Conservation (phyloP, 1,140 invertebrate species). For the Nomia melanderi region DNA sequence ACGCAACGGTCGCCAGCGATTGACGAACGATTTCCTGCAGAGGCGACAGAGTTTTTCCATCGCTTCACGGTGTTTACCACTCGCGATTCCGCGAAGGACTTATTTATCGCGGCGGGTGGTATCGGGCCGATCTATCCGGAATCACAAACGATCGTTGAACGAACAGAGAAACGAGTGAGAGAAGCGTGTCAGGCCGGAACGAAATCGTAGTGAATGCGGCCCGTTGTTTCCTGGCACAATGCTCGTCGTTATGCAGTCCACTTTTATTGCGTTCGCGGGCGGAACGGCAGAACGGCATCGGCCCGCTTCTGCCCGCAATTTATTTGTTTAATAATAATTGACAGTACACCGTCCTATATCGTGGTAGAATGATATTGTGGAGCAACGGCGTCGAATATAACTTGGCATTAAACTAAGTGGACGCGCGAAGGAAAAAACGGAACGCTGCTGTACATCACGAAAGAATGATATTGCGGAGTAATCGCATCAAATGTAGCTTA, state of each 20-base stretch:
- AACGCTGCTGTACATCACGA: no score
- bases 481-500: no score
- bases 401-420: no score
- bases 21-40: background rate
- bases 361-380: no score
- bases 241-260: constrained; percentile 20
- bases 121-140: background rate
- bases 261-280: constrained; percentile 26
- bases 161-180: background rate
- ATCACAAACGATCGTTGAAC: constrained; percentile 20
- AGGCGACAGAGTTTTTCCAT: background rate
- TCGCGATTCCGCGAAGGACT: constrained; percentile 9
- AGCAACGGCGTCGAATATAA: no score
- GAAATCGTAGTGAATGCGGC: constrained; percentile 18
- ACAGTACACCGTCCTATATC: no score
- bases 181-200: background rate
- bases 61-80: background rate
- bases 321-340: no score
- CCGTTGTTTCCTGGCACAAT: constrained; percentile 30
- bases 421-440: no score
- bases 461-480: no score
- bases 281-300: background rate
- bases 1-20: background rate
- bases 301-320: background rate
- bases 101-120: background rate